Evolutionary conservation across 2,113 vertebrate genomes (phyloP), one percentile per base, ranked within the genome.

Genomic region (Dasypus novemcinctus): DNA sequence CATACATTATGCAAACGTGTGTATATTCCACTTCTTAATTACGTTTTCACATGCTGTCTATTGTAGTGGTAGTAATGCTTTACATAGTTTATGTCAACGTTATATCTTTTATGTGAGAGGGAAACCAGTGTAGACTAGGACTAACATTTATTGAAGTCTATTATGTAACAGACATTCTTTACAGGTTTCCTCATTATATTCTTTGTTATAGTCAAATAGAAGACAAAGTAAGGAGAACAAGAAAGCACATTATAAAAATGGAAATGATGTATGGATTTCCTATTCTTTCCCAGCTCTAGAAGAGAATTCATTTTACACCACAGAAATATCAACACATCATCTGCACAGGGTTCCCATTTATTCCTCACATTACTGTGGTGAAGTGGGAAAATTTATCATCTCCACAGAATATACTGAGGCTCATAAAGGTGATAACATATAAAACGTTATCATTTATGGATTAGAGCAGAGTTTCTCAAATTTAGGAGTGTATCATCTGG

Each of bases 101-200:
- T 31, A 38, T 78, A 15, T 63, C 71, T 71, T 71, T 80, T 33
- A 71, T 59, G 15, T 95, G 36, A 80, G 86, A 49, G 57, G 87
- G 52, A 76, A 81, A 90, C 49, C 57, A 91, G 41, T 43, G 25
- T 64, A 46, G 23, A 20, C 31, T 52, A 84, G 52, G 66, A 66
- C 49, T 76, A 80, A 71, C 20, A 54, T 81, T 96, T 92, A 23
- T 82, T 91, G 46, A 76, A 78, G 31, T 93, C 18, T 15, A 36
- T 59, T 93, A 61, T 63, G 72, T 93, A n/a, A 6, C 43, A 95
- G 41, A 68, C 41, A 71, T 83, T 92, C 36, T 82, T 81, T 90
- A 33, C 89, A 93, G 69, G 86, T 91, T 88, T 94, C 90, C 54
- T 91, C n/a, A 88, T 49, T 85, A 41, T 36, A 25, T 75, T 91